A percentile compares a stretch with the other conserved stretches of the same genome.
Evolutionary conservation across 1,140 invertebrate species (phyloP).

Genomic region (Calephelis nemesis): DNA sequence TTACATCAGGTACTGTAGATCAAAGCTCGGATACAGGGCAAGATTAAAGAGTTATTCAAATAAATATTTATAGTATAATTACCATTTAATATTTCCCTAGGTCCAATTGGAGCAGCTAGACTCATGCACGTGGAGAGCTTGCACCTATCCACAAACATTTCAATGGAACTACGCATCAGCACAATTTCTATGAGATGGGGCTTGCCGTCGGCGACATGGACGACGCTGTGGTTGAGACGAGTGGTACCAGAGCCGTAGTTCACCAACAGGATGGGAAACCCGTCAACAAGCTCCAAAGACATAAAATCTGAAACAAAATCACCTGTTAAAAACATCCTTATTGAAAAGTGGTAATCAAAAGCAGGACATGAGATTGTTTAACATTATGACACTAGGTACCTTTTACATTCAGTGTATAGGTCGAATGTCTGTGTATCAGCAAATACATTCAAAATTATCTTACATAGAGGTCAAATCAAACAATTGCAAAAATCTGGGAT

Average conservation of each 20-base stretch:
- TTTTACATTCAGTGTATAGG: no score
- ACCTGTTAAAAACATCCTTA: no score
- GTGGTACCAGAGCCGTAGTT: slow-evolving; percentile 94
- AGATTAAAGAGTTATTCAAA: no score
- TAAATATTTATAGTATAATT: slow-evolving; percentile 16
- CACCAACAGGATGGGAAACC: slow-evolving; percentile 90
- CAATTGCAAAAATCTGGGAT: no score
- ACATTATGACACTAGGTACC: no score
- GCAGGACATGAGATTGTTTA: no score
- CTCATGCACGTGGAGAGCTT: slow-evolving; percentile 85
- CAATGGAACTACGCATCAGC: slow-evolving; percentile 84
- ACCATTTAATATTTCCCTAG: slow-evolving; percentile 88
- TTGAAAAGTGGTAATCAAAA: no score
- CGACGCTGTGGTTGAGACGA: slow-evolving; percentile 85
- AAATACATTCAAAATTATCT: no score
- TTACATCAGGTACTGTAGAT: no score
- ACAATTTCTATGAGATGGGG: slow-evolving; percentile 91
- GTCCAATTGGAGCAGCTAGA: slow-evolving; percentile 83
- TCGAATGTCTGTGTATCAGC: no score
- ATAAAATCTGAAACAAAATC: slow-evolving; percentile 88
- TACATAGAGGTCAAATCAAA: no score
- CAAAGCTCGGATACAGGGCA: no score
- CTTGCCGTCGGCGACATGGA: slow-evolving; percentile 87
- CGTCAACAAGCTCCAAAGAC: slow-evolving; percentile 91
- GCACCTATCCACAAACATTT: slow-evolving; percentile 89